Percentiles rank a stretch among this genome's conserved stretches.
Evolutionary conservation across 2,797 vertebrate species (phyloP).

Genomic region (Gallinago nigripennis): DNA sequence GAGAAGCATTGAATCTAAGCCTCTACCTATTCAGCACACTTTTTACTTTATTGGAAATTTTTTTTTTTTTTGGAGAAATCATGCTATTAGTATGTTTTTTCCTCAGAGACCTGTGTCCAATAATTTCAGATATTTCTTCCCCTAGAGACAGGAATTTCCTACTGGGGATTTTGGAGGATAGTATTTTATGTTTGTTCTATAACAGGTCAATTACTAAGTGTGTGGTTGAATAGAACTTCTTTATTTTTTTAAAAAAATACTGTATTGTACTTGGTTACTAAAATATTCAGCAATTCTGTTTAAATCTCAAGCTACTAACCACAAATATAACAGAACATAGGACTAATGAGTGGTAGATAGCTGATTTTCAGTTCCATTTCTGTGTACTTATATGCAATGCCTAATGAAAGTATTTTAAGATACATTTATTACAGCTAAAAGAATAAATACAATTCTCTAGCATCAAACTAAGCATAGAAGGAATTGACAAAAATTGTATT

Average conservation of each 20-base stretch:
- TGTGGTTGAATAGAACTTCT: constrained; percentile 32
- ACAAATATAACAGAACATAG: not conserved
- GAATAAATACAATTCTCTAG: not conserved
- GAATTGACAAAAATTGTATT: not conserved
- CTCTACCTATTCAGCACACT: not conserved
- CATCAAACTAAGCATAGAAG: not conserved
- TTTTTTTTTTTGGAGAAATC: not conserved
- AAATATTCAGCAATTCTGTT: constrained; percentile 15
- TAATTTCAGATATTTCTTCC: constrained; percentile 1
- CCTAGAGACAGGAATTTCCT: not conserved
- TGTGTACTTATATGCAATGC: constrained; percentile 38
- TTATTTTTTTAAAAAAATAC: not conserved
- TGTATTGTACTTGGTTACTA: constrained; percentile 42
- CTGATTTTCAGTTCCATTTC: constrained; percentile 35
- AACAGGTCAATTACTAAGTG: not conserved
- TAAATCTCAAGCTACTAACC: constrained; percentile 36
- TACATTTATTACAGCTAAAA: not conserved
- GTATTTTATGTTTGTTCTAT: not conserved
- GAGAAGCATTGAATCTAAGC: not conserved
- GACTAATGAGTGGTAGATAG: constrained; percentile 10
- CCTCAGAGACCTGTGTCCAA: not conserved
- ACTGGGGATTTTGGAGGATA: constrained; percentile 13
- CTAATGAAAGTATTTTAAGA: constrained; percentile 16
- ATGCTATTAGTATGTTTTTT: not conserved
- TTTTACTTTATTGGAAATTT: not conserved